Percentiles rank a stretch among this genome's conserved stretches.
Conservation (phyloP, 2,797 vertebrate genomes). For the Dendrocincla fuliginosa region DNA sequence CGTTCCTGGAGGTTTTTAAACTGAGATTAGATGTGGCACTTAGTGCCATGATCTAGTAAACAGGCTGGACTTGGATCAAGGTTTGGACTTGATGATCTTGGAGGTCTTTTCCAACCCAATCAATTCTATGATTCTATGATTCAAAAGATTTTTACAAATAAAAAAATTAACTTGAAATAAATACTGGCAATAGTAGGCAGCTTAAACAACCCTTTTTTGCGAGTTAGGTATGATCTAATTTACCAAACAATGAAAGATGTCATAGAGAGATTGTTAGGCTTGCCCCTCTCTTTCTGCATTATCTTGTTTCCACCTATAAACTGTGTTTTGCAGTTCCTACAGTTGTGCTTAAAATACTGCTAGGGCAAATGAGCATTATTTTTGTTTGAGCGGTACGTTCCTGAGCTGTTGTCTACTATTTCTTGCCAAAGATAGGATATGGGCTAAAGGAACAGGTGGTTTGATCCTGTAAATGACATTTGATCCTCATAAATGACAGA, state of each 20-base stretch:
- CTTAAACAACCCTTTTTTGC: not conserved
- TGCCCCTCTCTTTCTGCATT: not conserved
- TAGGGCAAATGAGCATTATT: not conserved
- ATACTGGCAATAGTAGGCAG: not conserved
- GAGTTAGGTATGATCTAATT: not conserved
- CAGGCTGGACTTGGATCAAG: too few relatives aligned
- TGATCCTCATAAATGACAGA: not conserved
- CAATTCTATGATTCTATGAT: too few relatives aligned
- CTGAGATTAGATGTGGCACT: too few relatives aligned
- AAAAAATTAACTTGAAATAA: not conserved
- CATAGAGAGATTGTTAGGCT: not conserved
- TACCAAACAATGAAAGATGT: not conserved
- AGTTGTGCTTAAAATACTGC: not conserved
- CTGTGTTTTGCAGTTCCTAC: not conserved
- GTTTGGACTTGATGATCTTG: too few relatives aligned
- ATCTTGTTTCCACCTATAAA: not conserved
- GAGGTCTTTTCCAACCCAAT: too few relatives aligned
- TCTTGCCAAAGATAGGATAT: not conserved
- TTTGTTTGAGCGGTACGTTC: not conserved
- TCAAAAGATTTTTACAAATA: not conserved
- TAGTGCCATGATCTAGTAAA: too few relatives aligned
- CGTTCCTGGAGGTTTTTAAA: too few relatives aligned
- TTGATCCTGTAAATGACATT: not conserved
- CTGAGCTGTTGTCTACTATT: not conserved
- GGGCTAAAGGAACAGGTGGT: not conserved